Conservation (phyloP, 2,797 vertebrate genomes). For the Mus spretus region DNA sequence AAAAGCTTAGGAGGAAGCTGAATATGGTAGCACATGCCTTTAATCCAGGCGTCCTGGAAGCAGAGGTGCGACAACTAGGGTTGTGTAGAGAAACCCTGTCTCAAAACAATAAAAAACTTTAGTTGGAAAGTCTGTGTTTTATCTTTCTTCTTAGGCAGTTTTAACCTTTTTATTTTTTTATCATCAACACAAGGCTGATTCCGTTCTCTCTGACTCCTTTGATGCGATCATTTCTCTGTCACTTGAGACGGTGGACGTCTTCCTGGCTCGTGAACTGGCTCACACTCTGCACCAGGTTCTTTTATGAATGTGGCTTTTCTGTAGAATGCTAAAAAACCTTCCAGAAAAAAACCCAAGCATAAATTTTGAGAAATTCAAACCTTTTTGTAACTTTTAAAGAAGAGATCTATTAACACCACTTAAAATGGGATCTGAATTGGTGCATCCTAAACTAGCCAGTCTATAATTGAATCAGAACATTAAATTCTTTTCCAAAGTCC, state of each 20-base stretch:
- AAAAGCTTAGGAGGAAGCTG: background rate
- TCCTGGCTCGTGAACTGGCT: background rate
- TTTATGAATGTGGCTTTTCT: background rate
- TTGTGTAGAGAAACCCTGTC: background rate
- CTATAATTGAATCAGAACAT: conserved; percentile 74
- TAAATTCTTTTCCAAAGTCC: conserved; percentile 73
- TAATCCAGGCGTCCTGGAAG: background rate
- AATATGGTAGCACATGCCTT: background rate
- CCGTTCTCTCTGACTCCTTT: background rate
- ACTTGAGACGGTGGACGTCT: conserved; percentile 1
- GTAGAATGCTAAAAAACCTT: background rate
- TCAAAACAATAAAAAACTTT: background rate
- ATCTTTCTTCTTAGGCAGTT: background rate
- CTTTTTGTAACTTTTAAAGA: conserved; percentile 25
- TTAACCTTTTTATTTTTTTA: background rate
- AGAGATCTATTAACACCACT: background rate
- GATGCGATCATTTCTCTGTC: background rate
- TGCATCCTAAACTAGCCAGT: conserved; percentile 66
- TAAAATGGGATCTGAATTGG: conserved; percentile 60
- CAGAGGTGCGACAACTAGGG: background rate
- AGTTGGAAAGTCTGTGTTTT: conserved; percentile 15
- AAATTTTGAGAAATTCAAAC: conserved; percentile 13
- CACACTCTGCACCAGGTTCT: background rate
- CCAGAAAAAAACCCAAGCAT: background rate
- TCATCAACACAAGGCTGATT: background rate